phyloP scores from a whole-genome alignment of 2,797 vertebrate species.

The Potorous gilbertii region DNA sequence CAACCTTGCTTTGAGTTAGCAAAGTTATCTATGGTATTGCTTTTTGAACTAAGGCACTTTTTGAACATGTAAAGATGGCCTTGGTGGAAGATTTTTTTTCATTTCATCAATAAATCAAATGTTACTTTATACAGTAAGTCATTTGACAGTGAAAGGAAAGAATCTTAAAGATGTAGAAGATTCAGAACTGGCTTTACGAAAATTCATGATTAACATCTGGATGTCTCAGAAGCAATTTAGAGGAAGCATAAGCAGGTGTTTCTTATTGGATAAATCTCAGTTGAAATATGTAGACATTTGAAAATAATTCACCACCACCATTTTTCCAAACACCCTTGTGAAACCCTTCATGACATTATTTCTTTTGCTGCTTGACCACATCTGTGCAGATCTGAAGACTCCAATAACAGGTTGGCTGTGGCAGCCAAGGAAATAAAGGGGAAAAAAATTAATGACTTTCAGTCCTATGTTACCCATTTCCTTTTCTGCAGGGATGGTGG shows the following conservation, averaged over 20 bases:
- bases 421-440: background rate
- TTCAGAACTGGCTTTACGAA: constrained; percentile 66
- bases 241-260: constrained; percentile 66
- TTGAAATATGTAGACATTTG: constrained; percentile 60
- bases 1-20: constrained; percentile 29
- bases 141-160: constrained; percentile 67
- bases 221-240: constrained; percentile 63
- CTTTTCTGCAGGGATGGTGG: background rate
- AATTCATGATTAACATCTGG: constrained; percentile 72
- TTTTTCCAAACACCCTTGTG: background rate
- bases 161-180: constrained; percentile 52
- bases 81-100: constrained; percentile 13
- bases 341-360: background rate
- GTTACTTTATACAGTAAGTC: constrained; percentile 55
- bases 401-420: background rate
- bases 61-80: constrained; percentile 19
- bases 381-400: background rate
- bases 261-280: constrained; percentile 56
- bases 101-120: constrained; percentile 55
- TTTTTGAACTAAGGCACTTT: constrained; percentile 50
- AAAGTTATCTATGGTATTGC: background rate
- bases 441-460: background rate
- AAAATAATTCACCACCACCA: constrained; percentile 42
- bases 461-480: background rate
- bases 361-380: background rate